Conservation (phyloP, 2,888 invertebrate genomes). For the Ferdinandea cuprea region DNA sequence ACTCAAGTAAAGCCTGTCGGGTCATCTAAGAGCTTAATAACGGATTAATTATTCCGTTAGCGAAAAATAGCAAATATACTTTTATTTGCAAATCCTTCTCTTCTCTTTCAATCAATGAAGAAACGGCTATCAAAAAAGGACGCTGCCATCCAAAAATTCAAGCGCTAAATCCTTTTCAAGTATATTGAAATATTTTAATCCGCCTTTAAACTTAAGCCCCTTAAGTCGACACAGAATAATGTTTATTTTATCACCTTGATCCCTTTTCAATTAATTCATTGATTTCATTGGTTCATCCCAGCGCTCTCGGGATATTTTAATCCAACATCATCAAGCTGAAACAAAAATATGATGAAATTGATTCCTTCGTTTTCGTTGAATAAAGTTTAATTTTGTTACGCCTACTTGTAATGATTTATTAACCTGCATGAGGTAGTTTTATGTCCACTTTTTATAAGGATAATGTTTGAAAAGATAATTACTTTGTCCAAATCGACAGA, state of each 20-base stretch:
- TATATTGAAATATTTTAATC: slow-evolving; percentile 8
- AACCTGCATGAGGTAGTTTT: slow-evolving; percentile 21
- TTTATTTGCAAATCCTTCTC: no score
- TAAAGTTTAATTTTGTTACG: slow-evolving; percentile 36
- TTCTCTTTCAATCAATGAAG: no score
- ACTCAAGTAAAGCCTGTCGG: no score
- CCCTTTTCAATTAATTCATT: slow-evolving; percentile 32
- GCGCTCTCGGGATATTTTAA: slow-evolving; percentile 15
- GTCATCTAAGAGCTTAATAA: no score
- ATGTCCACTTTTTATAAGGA: slow-evolving; percentile 42
- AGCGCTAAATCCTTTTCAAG: background rate
- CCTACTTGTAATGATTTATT: slow-evolving; percentile 30
- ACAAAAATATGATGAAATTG: background rate
- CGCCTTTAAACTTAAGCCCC: background rate
- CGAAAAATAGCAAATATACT: no score
- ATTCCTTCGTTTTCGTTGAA: background rate
- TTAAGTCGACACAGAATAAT: slow-evolving; percentile 15
- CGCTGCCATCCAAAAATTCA: no score
- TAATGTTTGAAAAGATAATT: slow-evolving; percentile 63
- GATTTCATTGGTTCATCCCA: slow-evolving; percentile 7
- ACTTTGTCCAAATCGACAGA: slow-evolving; percentile 31
- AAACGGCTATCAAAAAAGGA: no score
- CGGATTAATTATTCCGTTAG: no score
- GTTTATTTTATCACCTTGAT: slow-evolving; percentile 14
- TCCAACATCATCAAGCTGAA: background rate